Conservation (phyloP, 2,888 invertebrate species). For the Osmoderma eremita region DNA sequence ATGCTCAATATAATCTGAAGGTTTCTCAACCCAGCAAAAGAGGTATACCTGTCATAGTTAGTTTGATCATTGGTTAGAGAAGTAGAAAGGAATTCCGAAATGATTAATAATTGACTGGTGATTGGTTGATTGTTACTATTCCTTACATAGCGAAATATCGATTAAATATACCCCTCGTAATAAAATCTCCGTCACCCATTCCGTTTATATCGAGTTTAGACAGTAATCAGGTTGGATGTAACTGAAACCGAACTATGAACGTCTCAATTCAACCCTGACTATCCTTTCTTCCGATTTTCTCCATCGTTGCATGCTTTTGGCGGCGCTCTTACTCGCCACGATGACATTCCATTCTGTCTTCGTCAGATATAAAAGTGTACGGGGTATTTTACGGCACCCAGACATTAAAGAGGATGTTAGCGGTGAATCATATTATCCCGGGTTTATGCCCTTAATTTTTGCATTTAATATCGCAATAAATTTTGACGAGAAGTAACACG, state of each 20-base stretch:
- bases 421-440: slow-evolving; percentile 40
- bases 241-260: not conserved
- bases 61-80: no score
- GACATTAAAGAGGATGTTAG: slow-evolving; percentile 36
- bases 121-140: no score
- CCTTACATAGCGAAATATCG: no score
- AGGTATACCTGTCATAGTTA: no score
- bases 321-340: not conserved
- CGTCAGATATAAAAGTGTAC: slow-evolving; percentile 31
- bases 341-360: slow-evolving; percentile 34
- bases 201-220: no score
- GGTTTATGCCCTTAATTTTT: slow-evolving; percentile 44
- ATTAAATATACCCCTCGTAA: no score
- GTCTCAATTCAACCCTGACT: slow-evolving; percentile 12
- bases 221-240: not conserved
- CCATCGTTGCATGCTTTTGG: not conserved
- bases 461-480: slow-evolving; percentile 42
- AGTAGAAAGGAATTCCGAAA: no score
- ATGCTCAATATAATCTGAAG: no score
- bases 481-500: slow-evolving; percentile 13
- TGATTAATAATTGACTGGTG: no score
- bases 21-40: no score
- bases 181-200: no score
- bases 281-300: not conserved
- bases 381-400: slow-evolving; percentile 38